Percentiles rank a stretch among this genome's conserved stretches.
Evolutionary conservation across 2,797 vertebrate species (phyloP).

Genomic region (Pogonophryne albipinna): DNA sequence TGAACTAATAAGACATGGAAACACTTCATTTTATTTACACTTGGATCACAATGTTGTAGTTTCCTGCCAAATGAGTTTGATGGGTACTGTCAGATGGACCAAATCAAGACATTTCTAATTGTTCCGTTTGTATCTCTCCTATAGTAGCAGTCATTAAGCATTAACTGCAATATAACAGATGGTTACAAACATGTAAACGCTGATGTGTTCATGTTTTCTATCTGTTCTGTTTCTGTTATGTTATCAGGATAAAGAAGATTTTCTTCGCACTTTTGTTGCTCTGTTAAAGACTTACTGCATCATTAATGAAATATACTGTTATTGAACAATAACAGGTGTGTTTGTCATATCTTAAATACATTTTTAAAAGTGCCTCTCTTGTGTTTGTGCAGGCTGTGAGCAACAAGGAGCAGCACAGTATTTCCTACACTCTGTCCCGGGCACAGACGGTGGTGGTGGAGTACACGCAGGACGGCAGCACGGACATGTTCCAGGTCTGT

Average conservation of each 20-base stretch:
- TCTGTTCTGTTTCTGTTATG: neutral
- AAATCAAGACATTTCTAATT: no score
- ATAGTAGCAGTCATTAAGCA: neutral
- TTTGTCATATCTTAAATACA: neutral
- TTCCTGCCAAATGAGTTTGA: no score
- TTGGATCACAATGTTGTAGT: no score
- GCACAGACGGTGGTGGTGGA: conserved; percentile 96
- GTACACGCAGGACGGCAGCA: conserved; percentile 92
- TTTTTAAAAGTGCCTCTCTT: neutral
- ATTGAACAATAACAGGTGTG: neutral
- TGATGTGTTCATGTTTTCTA: no score
- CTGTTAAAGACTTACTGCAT: no score
- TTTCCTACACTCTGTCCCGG: conserved; percentile 94
- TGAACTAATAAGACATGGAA: neutral
- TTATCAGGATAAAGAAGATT: neutral
- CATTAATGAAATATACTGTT: neutral
- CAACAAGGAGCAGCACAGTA: conserved; percentile 96
- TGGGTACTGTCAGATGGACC: no score
- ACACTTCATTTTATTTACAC: neutral
- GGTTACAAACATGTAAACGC: neutral
- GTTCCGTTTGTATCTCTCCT: neutral
- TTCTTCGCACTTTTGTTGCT: no score
- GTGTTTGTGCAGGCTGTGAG: conserved; percentile 87
- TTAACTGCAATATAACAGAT: neutral
- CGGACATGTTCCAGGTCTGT: conserved; percentile 97